Percentiles rank a stretch among this genome's conserved stretches.
Conservation (phyloP, 2,113 vertebrate species). For the Empidonax traillii region DNA sequence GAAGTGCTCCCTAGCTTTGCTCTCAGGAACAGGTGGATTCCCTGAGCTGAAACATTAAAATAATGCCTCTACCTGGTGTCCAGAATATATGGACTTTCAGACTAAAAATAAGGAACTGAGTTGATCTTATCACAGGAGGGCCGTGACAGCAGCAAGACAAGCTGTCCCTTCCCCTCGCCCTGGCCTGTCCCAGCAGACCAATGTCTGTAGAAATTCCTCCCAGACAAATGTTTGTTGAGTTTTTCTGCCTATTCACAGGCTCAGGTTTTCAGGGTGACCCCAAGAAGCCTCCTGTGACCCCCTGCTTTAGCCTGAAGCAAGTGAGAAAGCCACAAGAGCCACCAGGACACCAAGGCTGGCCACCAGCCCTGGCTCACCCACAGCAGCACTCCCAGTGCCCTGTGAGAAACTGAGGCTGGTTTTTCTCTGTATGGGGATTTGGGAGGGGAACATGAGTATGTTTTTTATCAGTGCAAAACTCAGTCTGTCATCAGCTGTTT, state of each 20-base stretch:
- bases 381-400: too few relatives aligned
- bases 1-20: background rate
- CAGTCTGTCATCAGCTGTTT: background rate
- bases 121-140: background rate
- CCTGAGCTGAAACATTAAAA: background rate
- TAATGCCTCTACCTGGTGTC: background rate
- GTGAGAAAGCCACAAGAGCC: background rate
- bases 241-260: background rate
- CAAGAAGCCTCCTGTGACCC: background rate
- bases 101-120: background rate
- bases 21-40: background rate
- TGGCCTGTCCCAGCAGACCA: background rate
- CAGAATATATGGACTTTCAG: background rate
- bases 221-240: rapidly evolving
- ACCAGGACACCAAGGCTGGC: background rate
- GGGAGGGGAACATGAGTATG: background rate
- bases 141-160: rapidly evolving
- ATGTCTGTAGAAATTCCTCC: background rate
- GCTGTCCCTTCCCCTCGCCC: background rate
- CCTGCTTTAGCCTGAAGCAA: background rate
- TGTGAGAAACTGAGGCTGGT: background rate
- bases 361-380: background rate
- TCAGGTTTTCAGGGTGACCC: background rate
- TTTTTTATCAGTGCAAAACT: background rate
- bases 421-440: background rate